Percentiles rank a stretch among this genome's conserved stretches.
Conservation (phyloP, 2,797 vertebrate genomes). For the Nothura maculosa region DNA sequence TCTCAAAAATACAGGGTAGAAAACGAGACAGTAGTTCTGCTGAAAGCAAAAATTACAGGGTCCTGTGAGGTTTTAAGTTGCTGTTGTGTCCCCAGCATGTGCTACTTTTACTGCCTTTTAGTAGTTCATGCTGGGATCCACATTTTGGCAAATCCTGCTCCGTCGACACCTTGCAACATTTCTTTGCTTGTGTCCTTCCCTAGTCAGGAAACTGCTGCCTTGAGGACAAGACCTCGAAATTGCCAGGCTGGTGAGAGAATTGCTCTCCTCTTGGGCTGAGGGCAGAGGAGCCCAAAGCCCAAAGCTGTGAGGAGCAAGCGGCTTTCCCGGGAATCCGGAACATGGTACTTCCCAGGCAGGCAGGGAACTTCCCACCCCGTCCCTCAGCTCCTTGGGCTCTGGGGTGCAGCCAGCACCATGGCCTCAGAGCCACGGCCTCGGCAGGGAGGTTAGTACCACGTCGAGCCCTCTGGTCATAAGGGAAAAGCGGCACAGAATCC, state of each 20-base stretch:
- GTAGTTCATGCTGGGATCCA: accelerated
- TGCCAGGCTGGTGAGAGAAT: neutral
- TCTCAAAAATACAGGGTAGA: neutral
- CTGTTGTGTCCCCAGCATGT: neutral
- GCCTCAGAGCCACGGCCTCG: neutral
- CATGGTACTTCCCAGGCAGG: neutral
- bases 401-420: neutral
- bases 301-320: accelerated
- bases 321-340: neutral
- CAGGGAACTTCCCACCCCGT: neutral
- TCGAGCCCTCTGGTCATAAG: neutral
- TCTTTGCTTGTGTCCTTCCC: neutral
- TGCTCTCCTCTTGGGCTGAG: neutral
- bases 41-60: neutral
- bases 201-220: neutral
- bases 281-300: neutral
- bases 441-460: neutral
- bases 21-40: neutral
- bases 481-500: neutral
- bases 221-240: neutral
- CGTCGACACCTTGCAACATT: neutral
- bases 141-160: neutral
- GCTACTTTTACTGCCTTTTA: neutral
- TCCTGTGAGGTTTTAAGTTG: neutral
- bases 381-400: neutral